These are phyloP conservation scores for Thelaira solivaga DNA, from an alignment of 2,888 invertebrate genomes.

Conservation along the genomic window DNA sequence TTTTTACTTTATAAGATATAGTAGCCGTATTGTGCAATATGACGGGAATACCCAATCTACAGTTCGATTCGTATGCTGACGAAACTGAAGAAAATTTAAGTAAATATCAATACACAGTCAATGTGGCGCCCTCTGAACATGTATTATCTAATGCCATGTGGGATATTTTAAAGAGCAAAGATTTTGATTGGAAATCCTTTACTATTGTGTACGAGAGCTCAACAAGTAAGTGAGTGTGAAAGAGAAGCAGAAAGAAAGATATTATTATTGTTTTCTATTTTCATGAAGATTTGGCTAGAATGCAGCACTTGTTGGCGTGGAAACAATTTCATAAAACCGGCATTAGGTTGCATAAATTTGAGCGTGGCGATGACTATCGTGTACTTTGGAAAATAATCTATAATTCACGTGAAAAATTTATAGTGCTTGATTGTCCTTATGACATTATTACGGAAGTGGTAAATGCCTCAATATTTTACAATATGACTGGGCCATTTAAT, in stretches of 20 bases:
- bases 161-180: constrained; percentile 81
- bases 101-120: constrained; percentile 81
- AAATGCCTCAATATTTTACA: constrained; percentile 74
- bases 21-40: constrained; percentile 80
- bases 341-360: constrained; percentile 83
- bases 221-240: constrained; percentile 79
- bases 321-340: constrained; percentile 82
- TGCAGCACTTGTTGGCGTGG: constrained; percentile 87
- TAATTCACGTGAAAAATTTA: constrained; percentile 83
- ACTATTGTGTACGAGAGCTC: constrained; percentile 90
- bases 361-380: constrained; percentile 73
- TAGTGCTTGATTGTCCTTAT: constrained; percentile 86
- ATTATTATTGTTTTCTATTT: background rate
- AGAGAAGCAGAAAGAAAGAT: background rate
- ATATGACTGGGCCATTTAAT: constrained; percentile 75
- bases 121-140: constrained; percentile 84
- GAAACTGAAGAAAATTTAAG: constrained; percentile 71
- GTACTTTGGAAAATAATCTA: constrained; percentile 79
- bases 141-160: constrained; percentile 84
- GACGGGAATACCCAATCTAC: constrained; percentile 82
- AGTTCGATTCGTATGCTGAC: constrained; percentile 81
- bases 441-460: constrained; percentile 83
- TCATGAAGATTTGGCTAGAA: constrained; percentile 79
- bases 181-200: constrained; percentile 87
- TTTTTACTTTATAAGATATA: constrained; percentile 69